These are phyloP conservation scores for Rhysida immarginata DNA, from an alignment of 1,140 invertebrate genomes.

Conservation along the genomic window DNA sequence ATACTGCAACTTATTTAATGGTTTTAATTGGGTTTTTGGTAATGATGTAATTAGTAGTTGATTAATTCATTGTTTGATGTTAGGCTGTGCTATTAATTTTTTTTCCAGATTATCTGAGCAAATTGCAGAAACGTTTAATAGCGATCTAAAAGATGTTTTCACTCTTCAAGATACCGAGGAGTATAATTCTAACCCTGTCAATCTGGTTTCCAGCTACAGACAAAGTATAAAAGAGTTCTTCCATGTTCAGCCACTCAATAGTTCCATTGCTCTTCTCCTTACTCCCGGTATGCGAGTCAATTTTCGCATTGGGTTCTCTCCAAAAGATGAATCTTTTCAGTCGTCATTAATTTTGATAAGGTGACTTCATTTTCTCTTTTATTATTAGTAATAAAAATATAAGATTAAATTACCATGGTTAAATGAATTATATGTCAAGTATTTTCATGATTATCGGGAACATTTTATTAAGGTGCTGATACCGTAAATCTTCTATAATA, in stretches of 20 bases:
- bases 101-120: constrained; percentile 6
- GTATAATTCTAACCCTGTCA: constrained; percentile 28
- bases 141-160: constrained; percentile 32
- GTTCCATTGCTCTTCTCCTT: constrained; percentile 34
- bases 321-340: constrained; percentile 32
- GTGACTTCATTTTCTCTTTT: constrained; percentile 21
- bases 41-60: too few species aligned
- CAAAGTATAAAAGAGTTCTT: constrained; percentile 32
- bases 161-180: constrained; percentile 34
- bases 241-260: constrained; percentile 28
- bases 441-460: too few species aligned
- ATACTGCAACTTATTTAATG: too few species aligned
- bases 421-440: too few species aligned
- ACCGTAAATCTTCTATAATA: too few species aligned
- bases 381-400: too few species aligned
- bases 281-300: constrained; percentile 33
- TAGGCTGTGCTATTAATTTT: constrained; percentile 5
- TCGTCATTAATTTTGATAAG: constrained; percentile 38
- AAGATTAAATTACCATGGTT: too few species aligned
- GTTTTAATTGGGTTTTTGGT: too few species aligned
- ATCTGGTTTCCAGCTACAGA: constrained; percentile 28
- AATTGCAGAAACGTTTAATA: constrained; percentile 27
- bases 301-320: constrained; percentile 36
- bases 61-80: too few species aligned
- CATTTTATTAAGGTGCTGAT: too few species aligned